A percentile compares a stretch with the other conserved stretches of the same genome.
Conservation (phyloP, 2,888 invertebrate species). For the Ectemnius lituratus region DNA sequence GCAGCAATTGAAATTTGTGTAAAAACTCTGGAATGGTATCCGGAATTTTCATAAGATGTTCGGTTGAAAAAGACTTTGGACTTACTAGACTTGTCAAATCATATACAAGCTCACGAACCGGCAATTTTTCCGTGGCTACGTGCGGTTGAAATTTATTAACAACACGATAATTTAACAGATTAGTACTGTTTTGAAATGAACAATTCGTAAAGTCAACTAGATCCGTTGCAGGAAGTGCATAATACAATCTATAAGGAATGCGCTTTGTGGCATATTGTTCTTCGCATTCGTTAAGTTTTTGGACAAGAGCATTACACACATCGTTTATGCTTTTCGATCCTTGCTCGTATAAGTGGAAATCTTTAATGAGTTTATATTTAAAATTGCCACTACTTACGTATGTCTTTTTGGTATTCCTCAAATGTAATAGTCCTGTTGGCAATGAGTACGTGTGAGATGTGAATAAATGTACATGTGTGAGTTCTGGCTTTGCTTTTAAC, state of each 20-base stretch:
- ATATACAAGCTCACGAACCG: constrained; percentile 78
- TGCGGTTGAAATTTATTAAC: constrained; percentile 86
- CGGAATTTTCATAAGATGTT: constrained; percentile 72
- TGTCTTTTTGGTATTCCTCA: constrained; percentile 82
- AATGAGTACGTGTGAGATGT: constrained; percentile 89
- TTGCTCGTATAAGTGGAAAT: constrained; percentile 86
- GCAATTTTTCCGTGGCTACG: constrained; percentile 86
- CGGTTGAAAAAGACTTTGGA: constrained; percentile 56
- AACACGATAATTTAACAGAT: constrained; percentile 79
- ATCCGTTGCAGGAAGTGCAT: constrained; percentile 86
- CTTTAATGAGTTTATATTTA: constrained; percentile 83
- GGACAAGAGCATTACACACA: constrained; percentile 80
- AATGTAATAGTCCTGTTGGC: constrained; percentile 85
- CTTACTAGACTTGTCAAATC: constrained; percentile 64
- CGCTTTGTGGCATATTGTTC: constrained; percentile 79
- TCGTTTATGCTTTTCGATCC: constrained; percentile 82
- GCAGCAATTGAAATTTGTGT: constrained; percentile 79
- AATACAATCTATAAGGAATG: constrained; percentile 83
- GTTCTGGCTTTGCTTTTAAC: constrained; percentile 79
- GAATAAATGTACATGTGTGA: constrained; percentile 83
- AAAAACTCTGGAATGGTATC: constrained; percentile 76
- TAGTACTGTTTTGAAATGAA: constrained; percentile 66
- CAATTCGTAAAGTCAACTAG: constrained; percentile 80
- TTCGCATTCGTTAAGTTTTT: constrained; percentile 81
- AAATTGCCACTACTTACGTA: constrained; percentile 81